Conservation (phyloP, 2,113 vertebrate genomes). For the Phyllopteryx taeniolatus region DNA sequence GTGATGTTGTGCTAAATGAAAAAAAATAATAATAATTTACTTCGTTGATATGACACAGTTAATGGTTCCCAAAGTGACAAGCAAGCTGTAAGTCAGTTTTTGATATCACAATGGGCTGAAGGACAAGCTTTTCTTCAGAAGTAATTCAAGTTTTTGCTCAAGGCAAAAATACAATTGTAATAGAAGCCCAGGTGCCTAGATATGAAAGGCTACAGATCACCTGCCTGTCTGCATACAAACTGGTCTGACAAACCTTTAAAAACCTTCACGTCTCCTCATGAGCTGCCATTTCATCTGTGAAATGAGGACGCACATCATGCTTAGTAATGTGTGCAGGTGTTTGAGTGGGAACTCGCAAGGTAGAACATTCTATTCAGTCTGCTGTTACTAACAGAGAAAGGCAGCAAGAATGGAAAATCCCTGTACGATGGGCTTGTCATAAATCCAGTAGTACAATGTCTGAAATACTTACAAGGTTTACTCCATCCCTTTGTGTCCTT, state of each 20-base stretch:
- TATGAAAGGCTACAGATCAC: constrained; percentile 35
- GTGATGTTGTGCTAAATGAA: not conserved
- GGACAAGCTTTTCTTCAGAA: not conserved
- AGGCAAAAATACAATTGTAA: not conserved
- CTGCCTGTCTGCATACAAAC: constrained; percentile 37
- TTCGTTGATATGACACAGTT: not conserved
- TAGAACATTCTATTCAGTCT: constrained; percentile 64
- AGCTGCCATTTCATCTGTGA: constrained; percentile 59
- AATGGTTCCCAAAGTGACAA: not conserved
- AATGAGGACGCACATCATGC: constrained; percentile 71
- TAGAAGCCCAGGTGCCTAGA: constrained; percentile 5
- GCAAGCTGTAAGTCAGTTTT: not conserved
- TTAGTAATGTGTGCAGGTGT: constrained; percentile 35
- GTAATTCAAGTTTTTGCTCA: constrained; percentile 6
- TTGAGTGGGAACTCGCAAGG: constrained; percentile 56
- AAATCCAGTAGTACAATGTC: constrained; percentile 27
- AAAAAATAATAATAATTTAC: not conserved
- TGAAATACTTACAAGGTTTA: constrained; percentile 39
- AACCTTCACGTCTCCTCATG: constrained; percentile 42
- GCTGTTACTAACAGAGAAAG: constrained; percentile 53
- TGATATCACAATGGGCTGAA: not conserved
- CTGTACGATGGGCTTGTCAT: constrained; percentile 20
- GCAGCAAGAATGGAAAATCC: constrained; percentile 35
- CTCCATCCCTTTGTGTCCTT: constrained; percentile 27
- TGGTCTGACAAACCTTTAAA: constrained; percentile 50